Conservation (phyloP, 2,113 vertebrate species). For the Engystomops pustulosus region DNA sequence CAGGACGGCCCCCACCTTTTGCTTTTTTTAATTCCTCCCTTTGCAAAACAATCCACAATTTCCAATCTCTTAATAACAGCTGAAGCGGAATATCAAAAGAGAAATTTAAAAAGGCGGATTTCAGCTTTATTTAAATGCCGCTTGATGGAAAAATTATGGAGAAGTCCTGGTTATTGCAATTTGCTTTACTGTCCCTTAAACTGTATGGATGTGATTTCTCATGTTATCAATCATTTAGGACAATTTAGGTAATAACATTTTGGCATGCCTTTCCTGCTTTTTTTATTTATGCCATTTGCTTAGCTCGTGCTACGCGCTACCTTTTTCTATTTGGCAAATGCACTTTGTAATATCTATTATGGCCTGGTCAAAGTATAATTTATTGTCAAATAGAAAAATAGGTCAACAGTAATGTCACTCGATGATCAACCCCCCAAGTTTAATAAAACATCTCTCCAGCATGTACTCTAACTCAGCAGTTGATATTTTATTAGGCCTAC, state of each 20-base stretch:
- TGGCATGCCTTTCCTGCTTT: conserved; percentile 65
- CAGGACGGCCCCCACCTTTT: neutral
- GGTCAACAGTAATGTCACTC: conserved; percentile 87
- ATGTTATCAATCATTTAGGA: conserved; percentile 73
- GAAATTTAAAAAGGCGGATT: conserved; percentile 56
- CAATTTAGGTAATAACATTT: conserved; percentile 75
- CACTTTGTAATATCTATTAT: conserved; percentile 80
- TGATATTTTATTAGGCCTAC: conserved; percentile 83
- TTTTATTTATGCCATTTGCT: conserved; percentile 71
- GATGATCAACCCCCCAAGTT: conserved; percentile 84
- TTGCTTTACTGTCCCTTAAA: conserved; percentile 65
- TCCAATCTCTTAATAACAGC: conserved; percentile 51
- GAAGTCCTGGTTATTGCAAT: conserved; percentile 64
- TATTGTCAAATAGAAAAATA: conserved; percentile 90
- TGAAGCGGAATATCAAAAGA: conserved; percentile 57
- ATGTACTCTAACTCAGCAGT: conserved; percentile 72
- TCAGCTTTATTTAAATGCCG: conserved; percentile 59
- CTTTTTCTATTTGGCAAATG: conserved; percentile 72
- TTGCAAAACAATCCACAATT: conserved; percentile 57
- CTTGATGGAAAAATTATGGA: conserved; percentile 54
- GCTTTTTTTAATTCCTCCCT: conserved; percentile 59
- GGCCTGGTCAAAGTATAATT: conserved; percentile 84
- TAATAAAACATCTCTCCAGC: conserved; percentile 84
- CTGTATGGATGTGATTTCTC: conserved; percentile 69
- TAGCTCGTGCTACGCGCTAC: conserved; percentile 65